Percentiles rank a stretch among this genome's conserved stretches.
phyloP scores from a whole-genome alignment of 2,888 invertebrate genomes.

The Philhelius pedissequus region DNA sequence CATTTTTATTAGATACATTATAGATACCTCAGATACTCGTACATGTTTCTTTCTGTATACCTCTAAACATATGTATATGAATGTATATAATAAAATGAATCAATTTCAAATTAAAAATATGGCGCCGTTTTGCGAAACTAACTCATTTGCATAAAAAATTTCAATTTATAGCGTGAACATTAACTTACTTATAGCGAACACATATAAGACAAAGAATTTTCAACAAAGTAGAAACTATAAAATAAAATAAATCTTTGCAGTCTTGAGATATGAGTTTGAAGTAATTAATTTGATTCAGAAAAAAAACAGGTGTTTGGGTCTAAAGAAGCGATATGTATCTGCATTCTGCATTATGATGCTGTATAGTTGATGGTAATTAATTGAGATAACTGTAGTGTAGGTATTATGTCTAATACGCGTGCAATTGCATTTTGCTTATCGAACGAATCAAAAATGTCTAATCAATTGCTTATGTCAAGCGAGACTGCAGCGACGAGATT shows the following conservation, averaged over 20 bases:
- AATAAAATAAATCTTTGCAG: background rate
- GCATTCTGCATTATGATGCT: too few species aligned
- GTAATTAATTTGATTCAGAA: background rate
- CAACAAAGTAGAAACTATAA: background rate
- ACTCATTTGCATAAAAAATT: constrained; percentile 29
- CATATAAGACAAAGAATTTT: background rate
- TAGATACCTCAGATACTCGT: background rate
- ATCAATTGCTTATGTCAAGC: constrained; percentile 22
- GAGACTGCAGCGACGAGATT: background rate
- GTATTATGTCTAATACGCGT: background rate
- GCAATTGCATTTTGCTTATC: constrained; percentile 8
- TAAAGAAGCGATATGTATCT: background rate
- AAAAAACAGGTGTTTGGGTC: constrained; percentile 3
- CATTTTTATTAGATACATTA: constrained; percentile 27
- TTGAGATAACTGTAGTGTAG: background rate
- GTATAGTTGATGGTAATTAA: background rate
- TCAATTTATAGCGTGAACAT: constrained; percentile 17
- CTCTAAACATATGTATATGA: too few species aligned
- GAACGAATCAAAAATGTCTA: background rate
- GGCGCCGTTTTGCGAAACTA: constrained; percentile 51
- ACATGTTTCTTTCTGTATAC: constrained; percentile 25
- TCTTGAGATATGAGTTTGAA: constrained; percentile 1
- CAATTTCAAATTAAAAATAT: constrained; percentile 50
- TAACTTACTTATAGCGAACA: background rate
- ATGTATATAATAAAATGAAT: constrained; percentile 30